Evolutionary conservation across 2,113 vertebrate species (phyloP), one percentile per base, ranked within the genome.

Genomic region (Heterochromis multidens): DNA sequence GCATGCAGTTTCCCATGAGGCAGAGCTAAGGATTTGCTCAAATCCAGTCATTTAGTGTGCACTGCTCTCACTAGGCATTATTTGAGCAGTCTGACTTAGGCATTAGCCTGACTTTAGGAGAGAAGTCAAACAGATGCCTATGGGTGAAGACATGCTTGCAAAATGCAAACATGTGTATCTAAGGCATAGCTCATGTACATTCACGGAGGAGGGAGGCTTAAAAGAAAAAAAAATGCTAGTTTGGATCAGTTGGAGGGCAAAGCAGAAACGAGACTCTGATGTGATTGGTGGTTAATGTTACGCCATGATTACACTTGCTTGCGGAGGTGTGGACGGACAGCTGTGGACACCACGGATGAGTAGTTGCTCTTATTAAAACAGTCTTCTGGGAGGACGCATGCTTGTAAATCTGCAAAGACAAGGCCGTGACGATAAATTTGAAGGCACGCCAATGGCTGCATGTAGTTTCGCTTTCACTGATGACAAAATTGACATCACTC

Each of bases 21-120:
- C 85, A 84, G 77, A 80, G 83, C 85, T n/a, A 70, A 87, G 91
- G 92, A 92, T 93, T 94, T 85, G 88, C 62, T 89, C 78, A 92
- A 92, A 92, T 91, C 89, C 89, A 77, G 80, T 91, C 90, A 88
- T 91, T 91, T 87, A 87, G 79, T 87, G 81, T 70, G 61, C 84
- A 54, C 85, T 82, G 77, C 82, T 83, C 81, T 92, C 85, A 84
- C 70, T 74, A 77, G 76, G 85, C 83, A 88, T 84, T 84, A 90
- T 93, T 85, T 90, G 85, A 91, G 63, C 83, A 88, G 91, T 84
- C 85, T 76, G 80, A 90, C 85, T 76, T 21, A 25, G 80, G 87
- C 81, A 83, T 92, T 88, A 87, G 63, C 31, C 31, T 46, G 77
- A 77, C 77, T 89, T 90, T 79, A 81, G 88, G 81, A 89, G 43